Evolutionary conservation across 2,888 invertebrate species (phyloP).

Genomic region (Orthonychiurus folsomi): DNA sequence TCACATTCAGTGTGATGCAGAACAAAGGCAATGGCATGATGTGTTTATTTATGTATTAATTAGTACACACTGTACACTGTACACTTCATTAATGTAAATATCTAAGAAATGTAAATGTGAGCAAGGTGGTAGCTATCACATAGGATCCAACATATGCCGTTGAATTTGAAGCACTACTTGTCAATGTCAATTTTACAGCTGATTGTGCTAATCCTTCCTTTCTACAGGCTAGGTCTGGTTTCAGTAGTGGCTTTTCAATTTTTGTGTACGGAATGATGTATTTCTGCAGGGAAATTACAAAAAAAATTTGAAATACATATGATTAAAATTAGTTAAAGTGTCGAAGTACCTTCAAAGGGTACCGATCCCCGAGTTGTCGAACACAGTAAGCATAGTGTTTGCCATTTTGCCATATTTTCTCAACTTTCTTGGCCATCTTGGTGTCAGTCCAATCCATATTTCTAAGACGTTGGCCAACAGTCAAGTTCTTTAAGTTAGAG

Average conservation of each 20-base stretch:
- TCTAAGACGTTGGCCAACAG: conserved; percentile 21
- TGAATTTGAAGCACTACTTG: too few relatives aligned
- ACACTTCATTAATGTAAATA: too few relatives aligned
- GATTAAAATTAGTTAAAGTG: background rate
- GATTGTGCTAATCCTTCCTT: too few relatives aligned
- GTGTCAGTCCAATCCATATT: conserved; percentile 15
- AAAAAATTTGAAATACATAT: background rate
- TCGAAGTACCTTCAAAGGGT: conserved; percentile 22
- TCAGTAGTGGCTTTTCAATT: background rate
- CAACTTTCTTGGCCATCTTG: conserved; percentile 15
- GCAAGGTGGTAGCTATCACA: too few relatives aligned
- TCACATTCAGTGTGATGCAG: too few relatives aligned
- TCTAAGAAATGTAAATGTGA: too few relatives aligned
- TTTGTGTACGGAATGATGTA: background rate
- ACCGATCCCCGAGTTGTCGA: conserved; percentile 16
- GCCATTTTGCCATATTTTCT: conserved; percentile 23
- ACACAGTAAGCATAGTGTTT: conserved; percentile 33
- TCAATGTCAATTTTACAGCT: too few relatives aligned
- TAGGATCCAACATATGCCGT: too few relatives aligned
- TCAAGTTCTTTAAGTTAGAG: background rate
- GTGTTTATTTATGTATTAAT: too few relatives aligned
- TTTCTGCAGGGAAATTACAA: background rate
- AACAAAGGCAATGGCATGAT: too few relatives aligned
- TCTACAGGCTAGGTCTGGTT: too few relatives aligned
- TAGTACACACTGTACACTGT: too few relatives aligned